Conservation (phyloP, 2,797 vertebrate species). For the Sciurus carolinensis region DNA sequence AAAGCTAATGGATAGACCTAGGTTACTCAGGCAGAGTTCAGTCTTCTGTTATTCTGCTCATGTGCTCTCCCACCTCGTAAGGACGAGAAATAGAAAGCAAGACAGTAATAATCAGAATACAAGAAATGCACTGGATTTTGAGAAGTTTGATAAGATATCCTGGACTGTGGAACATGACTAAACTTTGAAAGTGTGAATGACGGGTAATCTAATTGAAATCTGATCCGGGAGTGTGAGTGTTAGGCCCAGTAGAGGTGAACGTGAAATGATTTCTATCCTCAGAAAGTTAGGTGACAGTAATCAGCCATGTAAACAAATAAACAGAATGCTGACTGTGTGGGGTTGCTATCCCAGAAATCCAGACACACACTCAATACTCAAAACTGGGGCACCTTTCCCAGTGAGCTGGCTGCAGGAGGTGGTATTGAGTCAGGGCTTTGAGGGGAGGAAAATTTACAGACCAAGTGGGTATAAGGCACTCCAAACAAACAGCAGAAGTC, state of each 20-base stretch:
- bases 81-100: background rate
- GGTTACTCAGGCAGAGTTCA: background rate
- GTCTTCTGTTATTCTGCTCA: background rate
- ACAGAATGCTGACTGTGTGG: too few relatives aligned
- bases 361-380: too few relatives aligned
- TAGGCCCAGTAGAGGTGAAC: background rate
- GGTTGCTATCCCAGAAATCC: background rate
- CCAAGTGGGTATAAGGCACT: background rate
- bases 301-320: background rate
- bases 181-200: background rate
- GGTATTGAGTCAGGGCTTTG: background rate
- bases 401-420: background rate
- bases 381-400: background rate
- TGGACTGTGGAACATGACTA: background rate
- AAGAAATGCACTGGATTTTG: background rate
- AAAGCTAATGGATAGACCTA: too few relatives aligned
- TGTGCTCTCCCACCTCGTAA: background rate
- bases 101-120: too few relatives aligned
- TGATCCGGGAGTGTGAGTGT: background rate
- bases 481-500: background rate
- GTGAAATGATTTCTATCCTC: background rate
- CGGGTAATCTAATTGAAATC: fast-evolving
- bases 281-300: background rate
- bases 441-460: background rate
- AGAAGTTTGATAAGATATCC: background rate